These are phyloP conservation scores for Sparidentex hasta DNA, from an alignment of 2,797 vertebrate species.

Conservation along the genomic window DNA sequence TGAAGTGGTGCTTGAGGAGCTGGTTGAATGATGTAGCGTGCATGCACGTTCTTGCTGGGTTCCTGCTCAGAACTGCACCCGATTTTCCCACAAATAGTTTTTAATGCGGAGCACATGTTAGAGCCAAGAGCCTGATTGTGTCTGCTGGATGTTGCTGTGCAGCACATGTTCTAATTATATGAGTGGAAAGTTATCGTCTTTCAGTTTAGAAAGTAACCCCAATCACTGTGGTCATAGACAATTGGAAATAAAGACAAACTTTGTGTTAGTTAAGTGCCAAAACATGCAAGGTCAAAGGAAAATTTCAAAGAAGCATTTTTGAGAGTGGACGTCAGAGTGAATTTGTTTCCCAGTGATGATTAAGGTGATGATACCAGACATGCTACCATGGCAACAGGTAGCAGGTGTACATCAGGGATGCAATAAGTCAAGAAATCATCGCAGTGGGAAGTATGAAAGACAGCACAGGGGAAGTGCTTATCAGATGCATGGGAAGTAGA, in stretches of 20 bases:
- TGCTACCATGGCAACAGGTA: conserved; percentile 65
- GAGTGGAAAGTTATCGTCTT: conserved; percentile 21
- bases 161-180: conserved; percentile 53
- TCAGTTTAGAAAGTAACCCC: conserved; percentile 20
- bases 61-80: conserved; percentile 40
- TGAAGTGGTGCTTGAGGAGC: conserved; percentile 43
- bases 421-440: conserved; percentile 47
- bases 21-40: conserved; percentile 47
- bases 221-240: conserved; percentile 27
- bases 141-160: conserved; percentile 52
- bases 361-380: conserved; percentile 8
- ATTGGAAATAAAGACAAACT: neutral
- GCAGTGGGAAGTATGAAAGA: conserved; percentile 10
- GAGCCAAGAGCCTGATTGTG: conserved; percentile 24
- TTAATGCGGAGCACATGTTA: conserved; percentile 71
- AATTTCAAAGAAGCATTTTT: conserved; percentile 1
- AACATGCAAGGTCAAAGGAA: neutral
- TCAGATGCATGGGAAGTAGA: conserved; percentile 8
- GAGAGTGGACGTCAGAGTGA: neutral
- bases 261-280: neutral
- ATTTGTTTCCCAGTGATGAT: conserved; percentile 14
- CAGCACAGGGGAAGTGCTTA: conserved; percentile 3
- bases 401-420: conserved; percentile 59
- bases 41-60: conserved; percentile 54
- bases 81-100: conserved; percentile 52